phyloP scores from a whole-genome alignment of 2,113 vertebrate genomes.

The Trinectes maculatus region DNA sequence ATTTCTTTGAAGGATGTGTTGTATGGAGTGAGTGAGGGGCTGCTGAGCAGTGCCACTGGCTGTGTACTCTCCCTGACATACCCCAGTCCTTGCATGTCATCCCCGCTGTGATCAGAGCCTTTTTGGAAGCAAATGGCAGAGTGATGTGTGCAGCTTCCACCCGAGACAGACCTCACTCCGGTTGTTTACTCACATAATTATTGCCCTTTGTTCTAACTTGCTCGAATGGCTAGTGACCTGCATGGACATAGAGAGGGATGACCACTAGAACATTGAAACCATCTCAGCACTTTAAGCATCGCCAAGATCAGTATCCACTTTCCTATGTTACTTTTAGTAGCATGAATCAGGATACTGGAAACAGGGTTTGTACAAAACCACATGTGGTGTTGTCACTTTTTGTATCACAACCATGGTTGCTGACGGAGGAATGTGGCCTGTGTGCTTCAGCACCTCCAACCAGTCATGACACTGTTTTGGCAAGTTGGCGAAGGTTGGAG shows the following conservation, averaged over 20 bases:
- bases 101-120: constrained; percentile 78
- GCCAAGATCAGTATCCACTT: no score
- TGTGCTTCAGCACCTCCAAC: not conserved
- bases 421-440: not conserved
- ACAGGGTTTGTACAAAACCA: not conserved
- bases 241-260: constrained; percentile 1
- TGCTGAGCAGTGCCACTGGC: constrained; percentile 76
- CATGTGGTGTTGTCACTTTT: not conserved
- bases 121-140: constrained; percentile 68
- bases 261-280: not conserved
- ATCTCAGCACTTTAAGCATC: not conserved
- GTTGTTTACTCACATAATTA: constrained; percentile 57
- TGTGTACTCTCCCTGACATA: constrained; percentile 75
- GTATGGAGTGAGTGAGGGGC: constrained; percentile 75
- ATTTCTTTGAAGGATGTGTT: constrained; percentile 84
- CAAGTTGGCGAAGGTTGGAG: not conserved
- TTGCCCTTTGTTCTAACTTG: constrained; percentile 44
- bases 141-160: constrained; percentile 48
- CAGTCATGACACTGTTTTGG: not conserved
- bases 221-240: constrained; percentile 3
- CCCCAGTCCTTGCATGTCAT: constrained; percentile 76
- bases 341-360: not conserved
- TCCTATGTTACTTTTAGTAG: not conserved
- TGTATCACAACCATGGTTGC: not conserved
- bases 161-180: constrained; percentile 35